A percentile compares a stretch with the other conserved stretches of the same genome.
Conservation (phyloP, 2,888 invertebrate species). For the Incurvaria masculella region DNA sequence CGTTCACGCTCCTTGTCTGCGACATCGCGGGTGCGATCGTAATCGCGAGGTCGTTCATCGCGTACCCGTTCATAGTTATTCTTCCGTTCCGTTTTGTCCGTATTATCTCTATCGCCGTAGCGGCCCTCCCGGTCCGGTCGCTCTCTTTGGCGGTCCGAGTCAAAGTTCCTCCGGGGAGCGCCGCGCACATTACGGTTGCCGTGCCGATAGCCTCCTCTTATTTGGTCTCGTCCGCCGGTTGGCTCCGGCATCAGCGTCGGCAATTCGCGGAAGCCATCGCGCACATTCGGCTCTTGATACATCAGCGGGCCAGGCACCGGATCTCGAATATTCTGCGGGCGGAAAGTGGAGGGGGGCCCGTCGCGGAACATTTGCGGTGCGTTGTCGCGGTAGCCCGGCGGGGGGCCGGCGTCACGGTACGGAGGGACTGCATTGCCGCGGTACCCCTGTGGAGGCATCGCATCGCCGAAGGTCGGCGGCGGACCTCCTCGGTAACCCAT, state of each 20-base stretch:
- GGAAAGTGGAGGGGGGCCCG: conserved; percentile 27
- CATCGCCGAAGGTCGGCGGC: conserved; percentile 7
- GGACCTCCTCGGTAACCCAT: neutral
- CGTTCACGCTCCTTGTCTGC: conserved; percentile 32
- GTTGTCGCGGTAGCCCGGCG: conserved; percentile 30
- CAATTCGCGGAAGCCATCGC: conserved; percentile 21
- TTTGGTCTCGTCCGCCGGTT: neutral
- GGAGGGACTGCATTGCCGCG: conserved; percentile 21
- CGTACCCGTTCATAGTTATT: conserved; percentile 23
- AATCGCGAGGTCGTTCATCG: conserved; percentile 28
- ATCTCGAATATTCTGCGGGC: conserved; percentile 43
- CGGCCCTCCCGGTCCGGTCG: conserved; percentile 32
- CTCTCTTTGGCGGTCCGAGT: conserved; percentile 42
- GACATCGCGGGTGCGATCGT: conserved; percentile 34
- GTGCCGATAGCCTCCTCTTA: conserved; percentile 25
- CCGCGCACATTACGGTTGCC: conserved; percentile 28
- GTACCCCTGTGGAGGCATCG: neutral
- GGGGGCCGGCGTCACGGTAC: conserved; percentile 31
- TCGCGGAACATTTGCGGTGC: conserved; percentile 39
- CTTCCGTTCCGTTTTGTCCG: conserved; percentile 43
- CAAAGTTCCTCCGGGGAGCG: conserved; percentile 35
- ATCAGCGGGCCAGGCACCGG: conserved; percentile 22
- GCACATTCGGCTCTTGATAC: conserved; percentile 38
- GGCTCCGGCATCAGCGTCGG: conserved; percentile 1
- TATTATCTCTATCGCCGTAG: conserved; percentile 26